Base-by-base conservation (phyloP, 2,888 invertebrate genomes). In the Drosophila kanekoi region DNA sequence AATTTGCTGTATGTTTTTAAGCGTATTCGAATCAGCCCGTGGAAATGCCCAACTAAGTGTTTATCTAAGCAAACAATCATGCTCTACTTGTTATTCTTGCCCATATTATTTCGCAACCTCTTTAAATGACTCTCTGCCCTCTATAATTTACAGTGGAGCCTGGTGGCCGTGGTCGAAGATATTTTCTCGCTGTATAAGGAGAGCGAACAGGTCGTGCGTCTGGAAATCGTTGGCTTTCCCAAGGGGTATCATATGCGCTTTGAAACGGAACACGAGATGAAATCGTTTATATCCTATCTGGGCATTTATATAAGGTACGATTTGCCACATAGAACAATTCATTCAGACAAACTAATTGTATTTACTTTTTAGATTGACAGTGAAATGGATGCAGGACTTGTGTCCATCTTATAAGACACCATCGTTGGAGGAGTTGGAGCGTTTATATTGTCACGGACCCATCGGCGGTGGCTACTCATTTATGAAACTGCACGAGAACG, bases 311-410 rank as follows among this genome's bases (percentile, higher is more conserved):
- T 97, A 90, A 95, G 95, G 93, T 94, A 91, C 66, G 80, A 6
- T 11, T 13, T 11, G 10, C 0, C 14, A 43, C 9, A 28, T 10
- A 8, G 16, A 13, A 2, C 5, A 9, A 4, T 28, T 28, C 8
- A 28, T 28, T 8, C 8, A 5, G 23, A 6, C 13, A 9, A 35
- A n/a, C 23, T 4, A 23, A 45, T 16, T 45, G 2, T 1, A 38
- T 45, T 38, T 33, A 8, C 1, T 23, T 1, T 20, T 40, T 74
- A 94, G 97, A 86, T 93, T 97, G 79, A 95, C 95, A 88, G 95
- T 96, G 45, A 98, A 97, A 93, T 98, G 97, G 97, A 97, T 96
- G 40, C 97, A 97, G 89, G 97, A 97, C 93, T 93, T 98, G 68
- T 98, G 97, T 89, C 95, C 95, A 90, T 96, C 97, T 83, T 94